These are phyloP conservation scores for Pseudomyrmex dendroicus DNA, from an alignment of 1,140 invertebrate species.

Conservation along the genomic window DNA sequence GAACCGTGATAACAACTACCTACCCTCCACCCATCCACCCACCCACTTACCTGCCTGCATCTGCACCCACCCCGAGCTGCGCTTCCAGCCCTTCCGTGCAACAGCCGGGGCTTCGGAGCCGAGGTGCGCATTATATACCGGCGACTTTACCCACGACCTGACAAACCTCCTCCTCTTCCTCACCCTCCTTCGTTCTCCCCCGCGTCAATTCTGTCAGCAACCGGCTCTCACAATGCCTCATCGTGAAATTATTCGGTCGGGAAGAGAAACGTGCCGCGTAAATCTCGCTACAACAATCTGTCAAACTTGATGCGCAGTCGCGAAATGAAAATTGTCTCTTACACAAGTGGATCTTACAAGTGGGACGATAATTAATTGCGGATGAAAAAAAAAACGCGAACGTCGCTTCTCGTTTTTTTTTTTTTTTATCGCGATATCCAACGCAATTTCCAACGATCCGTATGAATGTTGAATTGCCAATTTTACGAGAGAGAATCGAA, in stretches of 20 bases:
- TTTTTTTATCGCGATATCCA: background rate
- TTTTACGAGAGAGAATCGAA: too few relatives aligned
- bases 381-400: too few relatives aligned
- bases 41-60: conserved; percentile 31
- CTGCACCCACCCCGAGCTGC: conserved; percentile 43
- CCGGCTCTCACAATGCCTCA: conserved; percentile 30
- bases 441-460: too few relatives aligned
- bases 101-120: conserved; percentile 8
- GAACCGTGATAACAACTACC: conserved; percentile 81
- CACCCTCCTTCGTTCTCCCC: background rate
- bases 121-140: background rate
- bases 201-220: conserved; percentile 1
- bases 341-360: background rate
- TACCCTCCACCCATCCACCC: conserved; percentile 40
- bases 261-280: background rate
- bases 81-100: conserved; percentile 19
- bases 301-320: background rate
- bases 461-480: too few relatives aligned
- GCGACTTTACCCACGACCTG: conserved; percentile 13
- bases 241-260: conserved; percentile 44
- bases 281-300: conserved; percentile 1
- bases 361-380: background rate
- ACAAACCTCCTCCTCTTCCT: background rate
- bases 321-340: conserved; percentile 15
- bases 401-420: too few relatives aligned